Conservation (phyloP, 2,888 invertebrate species). For the Drosophila mettleri region DNA sequence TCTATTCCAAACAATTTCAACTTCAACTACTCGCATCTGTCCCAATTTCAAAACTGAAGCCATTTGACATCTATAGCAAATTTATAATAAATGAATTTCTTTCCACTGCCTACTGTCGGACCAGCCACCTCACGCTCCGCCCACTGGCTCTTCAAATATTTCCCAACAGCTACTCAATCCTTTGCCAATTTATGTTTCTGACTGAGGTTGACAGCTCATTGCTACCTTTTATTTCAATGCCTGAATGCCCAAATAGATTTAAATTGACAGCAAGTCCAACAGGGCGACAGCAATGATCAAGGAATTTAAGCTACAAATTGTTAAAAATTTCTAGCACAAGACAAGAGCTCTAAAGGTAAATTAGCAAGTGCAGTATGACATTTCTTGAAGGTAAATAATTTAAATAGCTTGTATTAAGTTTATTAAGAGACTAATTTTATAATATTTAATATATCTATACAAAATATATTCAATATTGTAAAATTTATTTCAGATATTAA, state of each 20-base stretch:
- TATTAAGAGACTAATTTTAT: too few species aligned
- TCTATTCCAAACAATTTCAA: slow-evolving; percentile 10
- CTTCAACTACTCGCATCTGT: slow-evolving; percentile 23
- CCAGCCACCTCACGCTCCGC: background rate
- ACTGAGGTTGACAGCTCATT: slow-evolving; percentile 11
- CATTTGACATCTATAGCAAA: slow-evolving; percentile 2
- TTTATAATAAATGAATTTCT: background rate
- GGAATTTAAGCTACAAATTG: background rate
- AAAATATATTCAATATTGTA: background rate
- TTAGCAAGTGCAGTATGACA: background rate
- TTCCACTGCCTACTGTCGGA: slow-evolving; percentile 2
- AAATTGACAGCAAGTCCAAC: background rate
- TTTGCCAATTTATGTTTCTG: slow-evolving; percentile 17
- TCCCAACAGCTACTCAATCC: slow-evolving; percentile 8
- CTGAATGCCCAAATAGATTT: background rate
- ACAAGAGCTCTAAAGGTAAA: background rate
- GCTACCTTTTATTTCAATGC: background rate
- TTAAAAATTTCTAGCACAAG: background rate
- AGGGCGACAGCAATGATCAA: slow-evolving; percentile 1
- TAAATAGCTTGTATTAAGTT: background rate
- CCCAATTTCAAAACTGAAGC: background rate
- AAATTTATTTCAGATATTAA: background rate
- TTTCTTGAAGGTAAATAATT: too few species aligned
- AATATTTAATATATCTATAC: too few species aligned
- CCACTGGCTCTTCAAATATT: slow-evolving; percentile 3